Percentiles rank a stretch among this genome's conserved stretches.
Conservation (phyloP, 2,797 vertebrate species). For the Helicolenus hilgendorfi region DNA sequence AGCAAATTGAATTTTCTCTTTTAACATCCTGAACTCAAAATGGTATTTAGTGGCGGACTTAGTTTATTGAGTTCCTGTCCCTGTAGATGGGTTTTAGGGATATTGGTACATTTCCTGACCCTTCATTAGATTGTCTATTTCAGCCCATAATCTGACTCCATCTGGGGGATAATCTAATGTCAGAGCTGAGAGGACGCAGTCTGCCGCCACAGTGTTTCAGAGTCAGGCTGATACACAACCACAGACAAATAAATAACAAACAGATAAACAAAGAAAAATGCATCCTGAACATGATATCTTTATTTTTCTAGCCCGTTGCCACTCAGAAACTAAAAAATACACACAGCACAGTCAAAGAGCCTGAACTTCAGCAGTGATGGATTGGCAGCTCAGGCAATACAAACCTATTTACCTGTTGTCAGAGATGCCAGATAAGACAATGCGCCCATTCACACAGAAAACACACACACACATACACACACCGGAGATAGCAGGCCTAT, state of each 20-base stretch:
- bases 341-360: not conserved
- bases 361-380: not conserved
- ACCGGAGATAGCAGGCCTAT: conserved; percentile 4
- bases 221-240: not conserved
- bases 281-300: not conserved
- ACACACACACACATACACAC: not conserved
- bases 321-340: conserved; percentile 6
- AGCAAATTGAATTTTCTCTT: not conserved
- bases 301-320: not conserved
- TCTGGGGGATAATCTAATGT: conserved; percentile 67
- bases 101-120: conserved; percentile 51
- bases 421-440: conserved; percentile 39
- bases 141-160: conserved; percentile 59
- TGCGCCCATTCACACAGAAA: not conserved
- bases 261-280: not conserved
- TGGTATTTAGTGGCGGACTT: not conserved
- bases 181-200: conserved; percentile 35
- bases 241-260: not conserved
- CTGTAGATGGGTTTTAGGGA: conserved; percentile 27
- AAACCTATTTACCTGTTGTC: conserved; percentile 37
- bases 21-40: not conserved
- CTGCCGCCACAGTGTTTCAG: conserved; percentile 45
- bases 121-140: conserved; percentile 51
- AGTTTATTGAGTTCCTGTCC: conserved; percentile 16
- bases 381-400: conserved; percentile 21